Base-by-base conservation (phyloP, 2,797 vertebrate species). In the Enteromius mattozi region DNA sequence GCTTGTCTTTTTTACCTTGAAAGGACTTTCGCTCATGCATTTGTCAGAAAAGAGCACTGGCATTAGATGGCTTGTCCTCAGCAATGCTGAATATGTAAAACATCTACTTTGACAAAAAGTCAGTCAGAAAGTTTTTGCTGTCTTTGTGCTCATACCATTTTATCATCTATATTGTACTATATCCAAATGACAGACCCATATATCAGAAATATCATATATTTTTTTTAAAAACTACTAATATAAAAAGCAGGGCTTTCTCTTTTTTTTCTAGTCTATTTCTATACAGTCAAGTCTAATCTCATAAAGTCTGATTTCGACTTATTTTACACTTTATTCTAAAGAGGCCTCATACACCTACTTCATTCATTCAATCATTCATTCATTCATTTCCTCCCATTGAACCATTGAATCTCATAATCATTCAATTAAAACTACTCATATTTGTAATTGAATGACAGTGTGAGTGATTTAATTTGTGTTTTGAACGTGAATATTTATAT, bases 21-120 rank as follows among this genome's bases (percentile, higher is more conserved):
- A 63, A 86, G 40, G 16, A 74, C 59, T 66, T 79, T 66, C 56
- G 63, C n/a, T 81, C 17, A 13, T 51, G 33, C 40, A 47, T 84
- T 80, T 27, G 5, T 84, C 35, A 65, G 63, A 71, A 83, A 78
- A 69, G 6, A 4, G 21, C 12, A 16, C 27, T 33, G 24, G 27
- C 54, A 47, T 33, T 71, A 59, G 79, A 72, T 61, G n/a, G 7
- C 6, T 47, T 8, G 0, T 75, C n/a, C 21, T 82, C 49, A 63
- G 56, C 13, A 24, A 74, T 47, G 27, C 51, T 61, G 37, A 3
- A n/a, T 47, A n/a, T 80, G 30, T 68, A 33, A 12, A 69, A 37
- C 49, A 70, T 49, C 1, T 68, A 80, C 65, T 70, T 65, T 49
- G 24, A 49, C 40, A 40, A 63, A 72, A 59, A 81, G 80, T 21